These are phyloP conservation scores for Hypomecis atomaria DNA, from an alignment of 2,888 invertebrate species.

Conservation along the genomic window DNA sequence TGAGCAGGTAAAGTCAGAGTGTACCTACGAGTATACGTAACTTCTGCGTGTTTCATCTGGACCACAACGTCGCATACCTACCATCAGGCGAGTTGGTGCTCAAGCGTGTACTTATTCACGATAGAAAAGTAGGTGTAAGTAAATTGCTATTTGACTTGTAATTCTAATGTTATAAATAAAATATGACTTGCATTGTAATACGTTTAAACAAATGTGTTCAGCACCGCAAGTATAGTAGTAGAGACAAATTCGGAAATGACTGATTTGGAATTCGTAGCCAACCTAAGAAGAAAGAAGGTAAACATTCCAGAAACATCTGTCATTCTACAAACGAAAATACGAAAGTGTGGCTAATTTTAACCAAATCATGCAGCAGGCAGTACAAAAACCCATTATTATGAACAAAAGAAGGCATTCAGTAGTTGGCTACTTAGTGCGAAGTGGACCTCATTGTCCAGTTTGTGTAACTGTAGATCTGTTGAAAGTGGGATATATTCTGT, in stretches of 20 bases:
- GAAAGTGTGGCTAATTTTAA: constrained; percentile 42
- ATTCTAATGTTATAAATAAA: too few species aligned
- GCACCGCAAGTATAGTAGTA: background rate
- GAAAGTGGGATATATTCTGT: constrained; percentile 25
- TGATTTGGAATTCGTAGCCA: background rate
- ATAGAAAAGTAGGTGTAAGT: too few species aligned
- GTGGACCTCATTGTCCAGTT: constrained; percentile 46
- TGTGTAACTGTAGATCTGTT: constrained; percentile 42
- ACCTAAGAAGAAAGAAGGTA: constrained; percentile 8
- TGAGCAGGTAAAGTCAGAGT: too few species aligned
- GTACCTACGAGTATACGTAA: too few species aligned
- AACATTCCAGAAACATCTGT: constrained; percentile 32
- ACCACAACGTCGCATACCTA: too few species aligned
- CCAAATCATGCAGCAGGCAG: constrained; percentile 37
- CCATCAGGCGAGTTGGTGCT: too few species aligned
- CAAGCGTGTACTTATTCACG: too few species aligned
- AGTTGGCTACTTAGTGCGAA: constrained; percentile 41
- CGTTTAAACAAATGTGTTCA: too few species aligned
- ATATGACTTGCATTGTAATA: too few species aligned
- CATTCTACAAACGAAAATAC: constrained; percentile 25
- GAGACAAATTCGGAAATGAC: background rate
- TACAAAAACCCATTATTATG: constrained; percentile 57
- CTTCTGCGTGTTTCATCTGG: too few species aligned
- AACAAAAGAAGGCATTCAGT: constrained; percentile 52
- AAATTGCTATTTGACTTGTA: too few species aligned